Percentiles rank a stretch among this genome's conserved stretches.
phyloP scores from a whole-genome alignment of 2,797 vertebrate species.

The Microtus obscurus region DNA sequence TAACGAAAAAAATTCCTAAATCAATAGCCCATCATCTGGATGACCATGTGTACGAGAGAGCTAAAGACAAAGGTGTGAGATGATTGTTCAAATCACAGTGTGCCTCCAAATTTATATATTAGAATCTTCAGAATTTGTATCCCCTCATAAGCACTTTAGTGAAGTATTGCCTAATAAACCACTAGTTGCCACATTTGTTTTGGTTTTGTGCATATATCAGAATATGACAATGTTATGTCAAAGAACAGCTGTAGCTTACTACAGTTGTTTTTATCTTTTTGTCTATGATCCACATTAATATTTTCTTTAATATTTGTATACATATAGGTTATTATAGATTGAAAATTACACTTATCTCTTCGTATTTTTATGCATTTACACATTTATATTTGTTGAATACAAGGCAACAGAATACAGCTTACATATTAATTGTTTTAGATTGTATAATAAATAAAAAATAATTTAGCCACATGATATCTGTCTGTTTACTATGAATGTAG shows the following conservation, averaged over 20 bases:
- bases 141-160: background rate
- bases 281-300: background rate
- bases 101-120: background rate
- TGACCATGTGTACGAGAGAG: background rate
- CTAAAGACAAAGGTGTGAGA: background rate
- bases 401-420: background rate
- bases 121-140: slow-evolving; percentile 5
- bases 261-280: background rate
- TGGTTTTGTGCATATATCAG: background rate
- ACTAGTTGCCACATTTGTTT: background rate
- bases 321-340: background rate
- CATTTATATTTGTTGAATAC: background rate
- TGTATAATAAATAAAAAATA: background rate
- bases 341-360: background rate
- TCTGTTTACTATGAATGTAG: background rate
- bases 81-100: background rate
- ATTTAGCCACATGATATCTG: background rate
- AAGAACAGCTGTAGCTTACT: background rate
- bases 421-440: background rate
- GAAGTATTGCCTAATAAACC: background rate
- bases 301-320: background rate
- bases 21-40: background rate
- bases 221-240: background rate
- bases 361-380: background rate
- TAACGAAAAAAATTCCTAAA: background rate